Base-by-base conservation (phyloP, 2,113 vertebrate genomes). In the Coracopsis vasa region DNA sequence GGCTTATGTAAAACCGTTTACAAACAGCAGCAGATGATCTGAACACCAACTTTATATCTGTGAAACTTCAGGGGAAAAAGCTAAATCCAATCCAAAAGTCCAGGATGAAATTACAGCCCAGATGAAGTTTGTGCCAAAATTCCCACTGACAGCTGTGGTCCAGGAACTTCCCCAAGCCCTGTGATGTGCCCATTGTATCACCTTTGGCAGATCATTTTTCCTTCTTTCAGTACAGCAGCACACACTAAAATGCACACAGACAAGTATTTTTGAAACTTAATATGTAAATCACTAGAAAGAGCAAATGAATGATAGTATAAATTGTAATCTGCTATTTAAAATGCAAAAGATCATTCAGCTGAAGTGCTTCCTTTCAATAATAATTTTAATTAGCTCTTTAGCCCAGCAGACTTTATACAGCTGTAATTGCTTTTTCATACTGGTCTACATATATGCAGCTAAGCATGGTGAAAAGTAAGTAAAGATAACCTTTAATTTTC, bases 311-410 rank as follows among this genome's bases (percentile, higher is more conserved):
- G 77, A n/a, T 3, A 42, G 35, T 31, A 73, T 62, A 47, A 94
- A 25, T 7, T 20, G 28, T 44, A 72, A 92, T 65, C 21, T 86
- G 21, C 54, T 90, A 64, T 71, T 94, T 48, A 83, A 80, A 90
- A 64, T 45, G 29, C 51, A 90, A 86, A 47, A 87, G 16, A 15
- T 87, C 39, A 20, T 91, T 89, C 80, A 95, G 47, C 60, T 84
- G n/a, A 93, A 90, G 80, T 74, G 50, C 7, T 29, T 86, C 67
- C 85, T 90, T 93, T 86, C 67, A 88, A 51, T 41, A 67, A 74
- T 27, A 8, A 73, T 90, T 96, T 90, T 78, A 94, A 95, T 93
- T 91, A 93, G 47, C 60, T 75, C 48, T 93, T 88, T 51, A 95
- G 33, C 18, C 29, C 41, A 67, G 54, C 39, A 86, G 48, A 92